Percentiles rank a stretch among this genome's conserved stretches.
phyloP scores from a whole-genome alignment of 2,113 vertebrate genomes.

The Emberiza fucata region DNA sequence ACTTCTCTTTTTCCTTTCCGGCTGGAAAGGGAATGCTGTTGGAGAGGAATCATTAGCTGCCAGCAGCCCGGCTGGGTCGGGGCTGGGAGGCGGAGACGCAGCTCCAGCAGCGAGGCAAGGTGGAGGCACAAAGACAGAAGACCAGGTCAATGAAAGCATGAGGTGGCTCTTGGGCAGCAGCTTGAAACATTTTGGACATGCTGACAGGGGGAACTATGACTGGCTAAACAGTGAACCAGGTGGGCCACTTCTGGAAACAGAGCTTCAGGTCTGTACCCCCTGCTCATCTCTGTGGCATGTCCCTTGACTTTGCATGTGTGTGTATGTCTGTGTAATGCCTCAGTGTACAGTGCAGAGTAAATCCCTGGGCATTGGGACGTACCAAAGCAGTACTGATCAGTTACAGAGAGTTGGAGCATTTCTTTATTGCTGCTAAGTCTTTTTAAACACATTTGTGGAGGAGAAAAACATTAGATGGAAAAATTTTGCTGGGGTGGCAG shows the following conservation, averaged over 20 bases:
- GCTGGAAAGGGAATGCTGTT: constrained; percentile 54
- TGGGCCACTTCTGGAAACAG: constrained; percentile 77
- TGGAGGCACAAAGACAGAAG: constrained; percentile 12
- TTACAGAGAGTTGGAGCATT: background rate
- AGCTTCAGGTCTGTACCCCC: constrained; percentile 78
- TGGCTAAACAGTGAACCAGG: constrained; percentile 79
- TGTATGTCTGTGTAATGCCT: background rate
- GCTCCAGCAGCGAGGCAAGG: background rate
- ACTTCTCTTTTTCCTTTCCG: constrained; percentile 4
- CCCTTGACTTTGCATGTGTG: background rate
- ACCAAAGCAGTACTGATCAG: background rate
- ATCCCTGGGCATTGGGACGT: accelerated
- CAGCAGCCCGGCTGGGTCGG: constrained; percentile 35
- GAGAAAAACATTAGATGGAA: background rate
- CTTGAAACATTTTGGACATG: constrained; percentile 86
- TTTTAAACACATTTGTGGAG: background rate
- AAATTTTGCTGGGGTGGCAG: background rate
- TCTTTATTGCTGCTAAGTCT: background rate
- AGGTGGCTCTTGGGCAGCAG: constrained; percentile 80
- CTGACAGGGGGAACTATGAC: constrained; percentile 83
- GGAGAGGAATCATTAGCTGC: constrained; percentile 55
- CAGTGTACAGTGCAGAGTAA: background rate
- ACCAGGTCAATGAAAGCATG: constrained; percentile 70
- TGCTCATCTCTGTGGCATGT: background rate
- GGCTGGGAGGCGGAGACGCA: constrained; percentile 27